phyloP scores from a whole-genome alignment of 2,888 invertebrate species.

The Caenorhabditis sp. region DNA sequence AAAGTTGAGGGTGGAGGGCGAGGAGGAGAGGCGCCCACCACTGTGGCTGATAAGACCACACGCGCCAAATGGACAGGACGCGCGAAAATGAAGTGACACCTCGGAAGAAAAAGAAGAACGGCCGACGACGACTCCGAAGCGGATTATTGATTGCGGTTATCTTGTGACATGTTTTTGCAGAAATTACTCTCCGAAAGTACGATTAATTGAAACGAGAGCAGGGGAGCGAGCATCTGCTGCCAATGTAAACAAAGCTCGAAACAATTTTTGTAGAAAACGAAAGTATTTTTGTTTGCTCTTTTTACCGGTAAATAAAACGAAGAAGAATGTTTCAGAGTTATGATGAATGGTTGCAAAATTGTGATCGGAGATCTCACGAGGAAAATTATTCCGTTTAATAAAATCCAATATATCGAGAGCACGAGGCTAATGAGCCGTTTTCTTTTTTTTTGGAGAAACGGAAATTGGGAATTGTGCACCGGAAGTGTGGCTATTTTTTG shows the following conservation, averaged over 20 bases:
- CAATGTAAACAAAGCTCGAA: constrained; percentile 24
- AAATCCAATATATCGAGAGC: too few species aligned
- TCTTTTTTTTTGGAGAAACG: neutral
- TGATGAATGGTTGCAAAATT: too few species aligned
- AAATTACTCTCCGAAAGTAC: too few species aligned
- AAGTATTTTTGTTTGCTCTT: neutral
- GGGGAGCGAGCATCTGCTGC: constrained; percentile 11
- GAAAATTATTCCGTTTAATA: too few species aligned
- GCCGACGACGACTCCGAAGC: too few species aligned
- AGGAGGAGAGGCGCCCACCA: constrained; percentile 9
- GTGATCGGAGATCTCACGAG: too few species aligned
- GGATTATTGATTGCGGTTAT: too few species aligned
- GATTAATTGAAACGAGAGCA: neutral
- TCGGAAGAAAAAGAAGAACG: constrained; percentile 9
- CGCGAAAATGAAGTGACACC: constrained; percentile 20
- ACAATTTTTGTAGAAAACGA: neutral
- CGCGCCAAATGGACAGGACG: neutral
- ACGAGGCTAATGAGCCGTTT: too few species aligned
- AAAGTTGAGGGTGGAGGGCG: constrained; percentile 20
- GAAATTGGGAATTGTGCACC: neutral
- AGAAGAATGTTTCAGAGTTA: too few species aligned
- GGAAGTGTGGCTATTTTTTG: neutral
- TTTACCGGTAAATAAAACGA: too few species aligned
- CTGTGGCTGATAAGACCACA: constrained; percentile 20
- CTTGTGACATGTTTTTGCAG: neutral